Base-by-base conservation (phyloP, 2,113 vertebrate species). In the Cervus canadensis region DNA sequence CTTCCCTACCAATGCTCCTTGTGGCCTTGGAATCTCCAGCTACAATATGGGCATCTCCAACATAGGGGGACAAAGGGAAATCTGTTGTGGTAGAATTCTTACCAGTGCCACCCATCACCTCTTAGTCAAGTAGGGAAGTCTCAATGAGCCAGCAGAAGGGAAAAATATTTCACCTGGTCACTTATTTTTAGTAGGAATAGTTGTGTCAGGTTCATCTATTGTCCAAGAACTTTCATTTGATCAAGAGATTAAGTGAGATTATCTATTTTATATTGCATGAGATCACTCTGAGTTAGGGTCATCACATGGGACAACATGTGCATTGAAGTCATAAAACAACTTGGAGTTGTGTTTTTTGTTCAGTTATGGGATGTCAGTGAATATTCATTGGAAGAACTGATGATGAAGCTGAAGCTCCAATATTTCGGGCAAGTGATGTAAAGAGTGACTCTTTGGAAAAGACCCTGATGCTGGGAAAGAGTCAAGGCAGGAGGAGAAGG, bases 401-500 rank as follows among this genome's bases (percentile, higher is more conserved):
- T 76, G 71, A 6, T 43, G 71, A 76, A 76, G 71, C 36, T 76
- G 23, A 76, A 76, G 12, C 1, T 3, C 40, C 23, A 76, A 26
- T 43, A 76, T 14, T 76, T 43, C 7, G 23, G 11, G 11, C 23
- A 76, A 0, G 0, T 76, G 21, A 76, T 43, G 23, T 13, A 26
- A 76, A 43, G 36, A 76, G 11, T 76, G 40, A 76, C 36, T 26
- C 21, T 43, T 14, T 43, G 71, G 71, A 76, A 76, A 43, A 76
- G 40, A 43, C 36, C 12, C 6, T 43, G 23, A 43, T 76, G 3
- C 71, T 26, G 40, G 71, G 21, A 26, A 76, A 76, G 5, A 26
- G 26, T 43, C 36, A 76, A 43, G 36, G 21, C 12, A 76, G 23
- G 23, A 43, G 21, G 36, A 76, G 71, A 43, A 43, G 12, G 40